Conservation (phyloP, 2,113 vertebrate species). For the Phaethornis superciliosus region DNA sequence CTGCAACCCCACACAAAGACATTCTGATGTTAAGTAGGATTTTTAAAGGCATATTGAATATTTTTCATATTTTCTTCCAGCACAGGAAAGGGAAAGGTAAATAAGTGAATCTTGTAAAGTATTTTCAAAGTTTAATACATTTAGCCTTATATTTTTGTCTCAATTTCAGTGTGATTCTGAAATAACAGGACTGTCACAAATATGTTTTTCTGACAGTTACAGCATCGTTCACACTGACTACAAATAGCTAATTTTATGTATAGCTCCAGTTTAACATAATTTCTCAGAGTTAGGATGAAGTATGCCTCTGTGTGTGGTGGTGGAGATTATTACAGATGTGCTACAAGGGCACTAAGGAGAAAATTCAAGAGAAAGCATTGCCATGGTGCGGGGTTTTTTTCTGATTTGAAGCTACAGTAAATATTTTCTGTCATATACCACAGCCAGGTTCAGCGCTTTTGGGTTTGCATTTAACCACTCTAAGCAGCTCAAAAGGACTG, state of each 20-base stretch:
- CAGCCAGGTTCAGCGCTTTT: neutral
- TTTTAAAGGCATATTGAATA: neutral
- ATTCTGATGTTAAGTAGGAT: neutral
- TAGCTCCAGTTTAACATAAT: constrained; percentile 22
- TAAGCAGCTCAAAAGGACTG: neutral
- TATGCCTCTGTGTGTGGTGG: neutral
- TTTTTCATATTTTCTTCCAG: neutral
- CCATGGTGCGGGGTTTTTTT: constrained; percentile 10
- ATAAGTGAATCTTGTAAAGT: neutral
- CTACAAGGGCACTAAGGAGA: neutral
- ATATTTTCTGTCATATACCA: neutral
- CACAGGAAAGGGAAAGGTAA: neutral
- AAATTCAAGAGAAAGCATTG: constrained; percentile 14
- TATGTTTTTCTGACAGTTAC: neutral
- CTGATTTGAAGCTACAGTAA: constrained; percentile 19
- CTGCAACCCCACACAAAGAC: neutral
- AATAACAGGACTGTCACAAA: neutral
- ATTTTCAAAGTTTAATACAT: neutral
- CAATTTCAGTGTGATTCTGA: neutral
- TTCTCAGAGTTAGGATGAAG: constrained; percentile 20
- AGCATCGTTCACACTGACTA: neutral
- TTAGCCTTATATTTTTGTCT: neutral
- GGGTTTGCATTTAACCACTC: neutral
- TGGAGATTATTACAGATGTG: constrained; percentile 31
- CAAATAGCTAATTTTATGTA: neutral